phyloP scores from a whole-genome alignment of 2,797 vertebrate genomes.

The Chromobotia macracanthus region DNA sequence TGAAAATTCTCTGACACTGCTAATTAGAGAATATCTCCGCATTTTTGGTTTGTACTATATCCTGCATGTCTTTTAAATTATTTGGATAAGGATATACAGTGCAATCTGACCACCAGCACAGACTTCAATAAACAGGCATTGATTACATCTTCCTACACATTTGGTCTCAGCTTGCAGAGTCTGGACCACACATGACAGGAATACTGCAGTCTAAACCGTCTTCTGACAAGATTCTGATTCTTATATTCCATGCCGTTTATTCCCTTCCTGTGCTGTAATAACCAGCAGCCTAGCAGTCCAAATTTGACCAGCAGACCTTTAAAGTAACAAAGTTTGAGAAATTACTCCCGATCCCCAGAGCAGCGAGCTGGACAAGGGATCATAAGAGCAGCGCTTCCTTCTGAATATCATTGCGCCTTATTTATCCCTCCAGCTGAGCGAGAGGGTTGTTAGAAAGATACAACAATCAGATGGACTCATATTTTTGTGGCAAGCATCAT shows the following conservation, averaged over 20 bases:
- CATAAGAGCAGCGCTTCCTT: conserved; percentile 7
- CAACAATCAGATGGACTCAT: conserved; percentile 5
- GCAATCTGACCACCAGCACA: background rate
- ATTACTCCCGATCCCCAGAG: background rate
- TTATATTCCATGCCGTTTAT: background rate
- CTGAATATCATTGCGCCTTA: conserved; percentile 26
- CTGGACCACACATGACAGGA: background rate
- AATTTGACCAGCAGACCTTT: background rate
- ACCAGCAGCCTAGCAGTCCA: conserved; percentile 7
- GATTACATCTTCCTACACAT: conserved; percentile 9
- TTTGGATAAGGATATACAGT: background rate
- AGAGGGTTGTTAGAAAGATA: conserved; percentile 11
- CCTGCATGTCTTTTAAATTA: too few species aligned
- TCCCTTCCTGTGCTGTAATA: background rate
- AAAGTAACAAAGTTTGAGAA: background rate
- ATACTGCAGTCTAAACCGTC: background rate
- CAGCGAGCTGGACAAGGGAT: conserved; percentile 3
- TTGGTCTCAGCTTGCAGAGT: background rate
- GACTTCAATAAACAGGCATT: background rate
- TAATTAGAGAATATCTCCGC: background rate
- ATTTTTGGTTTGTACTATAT: too few species aligned
- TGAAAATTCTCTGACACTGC: background rate
- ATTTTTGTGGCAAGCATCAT: background rate
- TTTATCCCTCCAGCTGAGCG: conserved; percentile 48
- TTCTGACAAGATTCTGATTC: background rate